Evolutionary conservation across 2,888 invertebrate species (phyloP), one percentile per base, ranked within the genome.

Genomic region (Amphipyra tragopoginis): DNA sequence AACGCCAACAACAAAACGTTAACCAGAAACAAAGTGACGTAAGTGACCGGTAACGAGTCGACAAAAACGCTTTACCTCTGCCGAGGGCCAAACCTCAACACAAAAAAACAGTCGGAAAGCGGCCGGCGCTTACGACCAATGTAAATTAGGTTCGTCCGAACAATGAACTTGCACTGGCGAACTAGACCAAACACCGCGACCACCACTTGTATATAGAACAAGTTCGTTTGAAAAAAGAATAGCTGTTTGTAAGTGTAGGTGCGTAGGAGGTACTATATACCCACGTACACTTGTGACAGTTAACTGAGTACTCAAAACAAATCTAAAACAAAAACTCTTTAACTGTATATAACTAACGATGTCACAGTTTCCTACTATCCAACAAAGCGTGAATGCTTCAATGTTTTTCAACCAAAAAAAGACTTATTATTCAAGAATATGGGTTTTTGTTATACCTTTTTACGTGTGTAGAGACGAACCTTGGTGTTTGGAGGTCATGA

Each of bases 81-180:
- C 72, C 67, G 86, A 89, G 88, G 87, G 86, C 87, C 88, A 86
- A 90, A 88, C 80, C 81, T 86, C 63, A 70, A 58, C 69, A 87
- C 85, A 90, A 91, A 92, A n/a, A 93, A 93, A 85, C 82, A 62
- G 70, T 62, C 73, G 77, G 80, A 71, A 82, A 88, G 83, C 86
- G 86, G 83, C 81, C 80, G 93, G 90, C 92, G 88, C 82, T 92
- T 93, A 90, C 81, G 90, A 79, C 93, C 72, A 78, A 84, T 82
- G 69, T 72, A 80, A 79, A 77, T 83, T 80, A 48, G 74, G 49
- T 67, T 47, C 64, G 54, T 58, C 78, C 86, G 93, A 94, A 94
- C 94, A 94, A 94, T 94, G 94, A 94, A 94, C 94, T 92, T 93
- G 92, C 89, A 90, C 82, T 88, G 91, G 90, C 90, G 89, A 93